Conservation (phyloP, 2,113 vertebrate species). For the Tonatia bakeri region DNA sequence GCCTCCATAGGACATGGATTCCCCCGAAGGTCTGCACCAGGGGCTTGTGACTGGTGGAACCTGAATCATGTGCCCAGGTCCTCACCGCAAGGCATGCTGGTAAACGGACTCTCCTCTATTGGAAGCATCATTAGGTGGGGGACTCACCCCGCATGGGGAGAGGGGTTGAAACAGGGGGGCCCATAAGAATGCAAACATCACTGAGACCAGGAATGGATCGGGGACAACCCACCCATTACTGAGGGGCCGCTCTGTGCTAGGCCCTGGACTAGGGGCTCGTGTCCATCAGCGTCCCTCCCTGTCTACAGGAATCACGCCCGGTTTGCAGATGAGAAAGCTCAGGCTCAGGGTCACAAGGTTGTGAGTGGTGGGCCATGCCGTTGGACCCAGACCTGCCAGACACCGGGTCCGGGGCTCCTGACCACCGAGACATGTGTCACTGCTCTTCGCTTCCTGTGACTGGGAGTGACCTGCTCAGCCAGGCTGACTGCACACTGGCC, state of each 20-base stretch:
- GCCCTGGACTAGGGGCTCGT: neutral
- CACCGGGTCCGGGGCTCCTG: neutral
- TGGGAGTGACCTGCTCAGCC: neutral
- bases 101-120: neutral
- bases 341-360: neutral
- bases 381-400: neutral
- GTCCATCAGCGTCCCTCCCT: neutral
- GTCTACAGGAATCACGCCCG: neutral
- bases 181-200: neutral
- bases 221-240: neutral
- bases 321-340: neutral
- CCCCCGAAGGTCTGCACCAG: neutral
- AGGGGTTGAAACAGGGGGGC: neutral
- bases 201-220: neutral
- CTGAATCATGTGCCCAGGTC: neutral
- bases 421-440: too few relatives aligned
- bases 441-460: too few relatives aligned
- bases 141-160: neutral
- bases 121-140: neutral
- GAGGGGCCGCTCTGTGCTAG: neutral
- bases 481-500: neutral
- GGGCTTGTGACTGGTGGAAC: neutral
- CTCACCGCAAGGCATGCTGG: neutral
- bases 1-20: too few relatives aligned
- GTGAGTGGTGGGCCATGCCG: fast-evolving